A percentile compares a stretch with the other conserved stretches of the same genome.
Evolutionary conservation across 2,113 vertebrate species (phyloP).

Genomic region (Cricetomys ansorgei): DNA sequence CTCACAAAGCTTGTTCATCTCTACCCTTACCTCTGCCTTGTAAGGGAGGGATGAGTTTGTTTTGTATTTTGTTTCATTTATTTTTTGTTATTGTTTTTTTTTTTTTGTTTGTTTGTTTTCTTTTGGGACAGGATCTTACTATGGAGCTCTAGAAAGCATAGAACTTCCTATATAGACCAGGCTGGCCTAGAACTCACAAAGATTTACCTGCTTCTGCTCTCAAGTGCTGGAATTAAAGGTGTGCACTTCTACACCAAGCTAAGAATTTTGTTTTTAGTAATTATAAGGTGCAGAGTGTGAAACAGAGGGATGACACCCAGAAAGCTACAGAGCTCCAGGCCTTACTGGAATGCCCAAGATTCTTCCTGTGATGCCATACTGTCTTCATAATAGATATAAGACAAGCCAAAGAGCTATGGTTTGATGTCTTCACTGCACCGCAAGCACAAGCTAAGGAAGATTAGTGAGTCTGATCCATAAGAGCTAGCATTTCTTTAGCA

Average conservation of each 20-base stretch:
- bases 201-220: not conserved
- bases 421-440: not conserved
- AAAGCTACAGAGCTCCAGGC: not conserved
- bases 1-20: not conserved
- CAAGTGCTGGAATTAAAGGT: not conserved
- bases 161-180: not conserved
- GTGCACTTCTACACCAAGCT: not conserved
- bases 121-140: not conserved
- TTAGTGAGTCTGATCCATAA: not conserved
- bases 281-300: not conserved
- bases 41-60: not conserved
- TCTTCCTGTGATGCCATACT: not conserved
- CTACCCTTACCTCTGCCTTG: not conserved
- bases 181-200: not conserved
- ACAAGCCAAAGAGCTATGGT: not conserved
- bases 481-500: not conserved
- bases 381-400: not conserved
- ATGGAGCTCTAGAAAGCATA: not conserved
- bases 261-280: not conserved
- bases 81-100: not conserved
- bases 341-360: not conserved
- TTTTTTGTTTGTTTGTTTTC: not conserved
- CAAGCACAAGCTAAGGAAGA: not conserved
- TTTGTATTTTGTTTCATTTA: no score
- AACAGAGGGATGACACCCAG: not conserved